Conservation (phyloP, 2,888 invertebrate species). For the Listrodromus nycthemerus region DNA sequence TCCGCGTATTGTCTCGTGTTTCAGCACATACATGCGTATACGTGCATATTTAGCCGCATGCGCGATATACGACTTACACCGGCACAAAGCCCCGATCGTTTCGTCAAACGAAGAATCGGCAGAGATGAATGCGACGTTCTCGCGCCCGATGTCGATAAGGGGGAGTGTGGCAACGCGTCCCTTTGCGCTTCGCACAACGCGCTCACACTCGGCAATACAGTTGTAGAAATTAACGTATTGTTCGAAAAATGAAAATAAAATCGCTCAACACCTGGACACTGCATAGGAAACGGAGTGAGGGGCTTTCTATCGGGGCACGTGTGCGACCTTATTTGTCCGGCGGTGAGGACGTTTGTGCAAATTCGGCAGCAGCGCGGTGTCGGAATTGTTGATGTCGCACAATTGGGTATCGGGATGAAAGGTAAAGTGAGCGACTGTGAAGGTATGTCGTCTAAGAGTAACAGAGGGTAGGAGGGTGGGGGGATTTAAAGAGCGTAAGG, state of each 20-base stretch:
- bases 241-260: conserved; percentile 1
- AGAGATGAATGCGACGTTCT: conserved; percentile 1
- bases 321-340: conserved; percentile 2
- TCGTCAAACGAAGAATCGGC: conserved; percentile 9
- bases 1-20: neutral
- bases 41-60: neutral
- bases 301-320: conserved; percentile 21
- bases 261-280: conserved; percentile 47
- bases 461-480: neutral
- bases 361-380: neutral
- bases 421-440: conserved; percentile 4
- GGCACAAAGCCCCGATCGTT: conserved; percentile 2
- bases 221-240: conserved; percentile 27
- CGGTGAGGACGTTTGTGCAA: neutral
- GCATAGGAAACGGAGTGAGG: conserved; percentile 33
- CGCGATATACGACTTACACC: neutral
- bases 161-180: neutral
- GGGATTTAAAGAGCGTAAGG: conserved; percentile 25
- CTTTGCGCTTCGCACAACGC: neutral
- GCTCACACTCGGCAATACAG: neutral
- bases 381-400: conserved; percentile 14
- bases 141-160: conserved; percentile 3
- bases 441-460: neutral
- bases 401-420: conserved; percentile 5
- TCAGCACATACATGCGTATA: neutral